Conservation (phyloP, 2,113 vertebrate genomes). For the Tragelaphus buxtoni region DNA sequence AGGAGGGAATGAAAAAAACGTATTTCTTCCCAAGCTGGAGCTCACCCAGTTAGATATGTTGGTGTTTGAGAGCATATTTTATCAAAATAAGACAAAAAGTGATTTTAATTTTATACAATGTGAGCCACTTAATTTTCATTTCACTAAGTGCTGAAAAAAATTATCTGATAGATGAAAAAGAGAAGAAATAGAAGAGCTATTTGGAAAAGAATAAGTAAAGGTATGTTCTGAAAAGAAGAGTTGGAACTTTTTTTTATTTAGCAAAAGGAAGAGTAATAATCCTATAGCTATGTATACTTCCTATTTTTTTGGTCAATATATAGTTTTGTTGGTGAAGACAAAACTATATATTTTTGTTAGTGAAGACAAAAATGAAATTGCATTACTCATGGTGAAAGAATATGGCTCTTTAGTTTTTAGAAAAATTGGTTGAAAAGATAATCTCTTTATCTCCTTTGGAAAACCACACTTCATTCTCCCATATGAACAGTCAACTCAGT, state of each 20-base stretch:
- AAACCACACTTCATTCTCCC: neutral
- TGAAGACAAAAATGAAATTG: conserved; percentile 27
- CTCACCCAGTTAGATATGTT: neutral
- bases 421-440: conserved; percentile 17
- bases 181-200: neutral
- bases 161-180: conserved; percentile 28
- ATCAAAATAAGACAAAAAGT: conserved; percentile 27
- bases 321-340: neutral
- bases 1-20: neutral
- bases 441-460: neutral
- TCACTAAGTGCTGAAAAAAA: conserved; percentile 3
- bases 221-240: neutral
- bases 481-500: neutral
- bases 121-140: neutral
- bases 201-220: neutral
- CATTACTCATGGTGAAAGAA: neutral
- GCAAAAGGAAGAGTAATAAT: neutral
- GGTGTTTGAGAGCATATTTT: conserved; percentile 33
- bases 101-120: neutral
- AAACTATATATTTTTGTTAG: neutral
- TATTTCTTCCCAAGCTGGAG: neutral
- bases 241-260: neutral
- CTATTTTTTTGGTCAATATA: neutral
- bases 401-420: neutral
- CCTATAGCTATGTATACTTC: neutral